Percentiles rank a stretch among this genome's conserved stretches.
phyloP scores from a whole-genome alignment of 2,888 invertebrate species.

The Eupithecia exiguata region DNA sequence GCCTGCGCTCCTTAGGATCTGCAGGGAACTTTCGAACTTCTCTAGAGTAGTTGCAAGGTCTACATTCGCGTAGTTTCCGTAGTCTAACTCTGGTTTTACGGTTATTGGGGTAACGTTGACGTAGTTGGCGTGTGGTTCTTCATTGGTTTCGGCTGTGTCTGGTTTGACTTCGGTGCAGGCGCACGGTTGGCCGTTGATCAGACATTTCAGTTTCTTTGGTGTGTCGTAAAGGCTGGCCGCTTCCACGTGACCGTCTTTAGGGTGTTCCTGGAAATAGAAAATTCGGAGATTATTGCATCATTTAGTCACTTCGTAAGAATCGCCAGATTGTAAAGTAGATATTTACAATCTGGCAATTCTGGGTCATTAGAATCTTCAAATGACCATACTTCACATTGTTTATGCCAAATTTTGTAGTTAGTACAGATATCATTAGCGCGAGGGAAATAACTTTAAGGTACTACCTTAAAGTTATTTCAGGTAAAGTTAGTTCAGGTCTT shows the following conservation, averaged over 20 bases:
- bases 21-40: constrained; percentile 90
- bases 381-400: too few relatives aligned
- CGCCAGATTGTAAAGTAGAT: too few relatives aligned
- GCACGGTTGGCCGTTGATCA: constrained; percentile 84
- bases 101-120: constrained; percentile 77
- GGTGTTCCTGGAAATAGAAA: constrained; percentile 70
- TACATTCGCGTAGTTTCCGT: constrained; percentile 88
- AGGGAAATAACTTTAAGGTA: too few relatives aligned
- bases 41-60: constrained; percentile 90
- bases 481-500: too few relatives aligned
- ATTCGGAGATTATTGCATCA: not conserved
- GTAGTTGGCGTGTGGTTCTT: constrained; percentile 76
- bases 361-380: too few relatives aligned
- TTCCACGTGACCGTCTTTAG: constrained; percentile 63
- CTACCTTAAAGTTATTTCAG: too few relatives aligned
- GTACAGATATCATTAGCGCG: too few relatives aligned
- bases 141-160: constrained; percentile 59
- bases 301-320: not conserved
- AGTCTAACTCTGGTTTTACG: constrained; percentile 68
- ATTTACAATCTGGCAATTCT: too few relatives aligned
- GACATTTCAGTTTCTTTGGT: constrained; percentile 89
- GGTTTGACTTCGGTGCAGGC: constrained; percentile 85
- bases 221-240: constrained; percentile 87
- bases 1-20: constrained; percentile 85
- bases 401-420: too few relatives aligned